These are phyloP conservation scores for Aporophyla nigra DNA, from an alignment of 2,888 invertebrate genomes.

Conservation along the genomic window DNA sequence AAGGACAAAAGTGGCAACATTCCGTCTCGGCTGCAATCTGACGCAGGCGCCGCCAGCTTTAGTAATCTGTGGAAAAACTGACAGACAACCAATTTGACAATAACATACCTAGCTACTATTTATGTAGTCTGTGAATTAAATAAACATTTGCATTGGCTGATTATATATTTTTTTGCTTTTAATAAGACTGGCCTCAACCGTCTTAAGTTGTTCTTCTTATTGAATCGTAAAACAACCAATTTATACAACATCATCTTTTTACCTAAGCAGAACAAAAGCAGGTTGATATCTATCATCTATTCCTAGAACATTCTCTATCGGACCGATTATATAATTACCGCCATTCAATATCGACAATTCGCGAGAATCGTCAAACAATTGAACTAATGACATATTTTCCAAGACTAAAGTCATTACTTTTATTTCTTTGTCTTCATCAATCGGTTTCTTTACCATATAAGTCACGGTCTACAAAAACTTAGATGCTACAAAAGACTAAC, in stretches of 20 bases:
- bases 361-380: slow-evolving; percentile 52
- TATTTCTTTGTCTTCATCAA: slow-evolving; percentile 36
- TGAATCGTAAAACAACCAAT: not conserved
- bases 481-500: not conserved
- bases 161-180: slow-evolving; percentile 4
- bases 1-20: too few species aligned
- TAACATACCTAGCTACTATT: too few species aligned
- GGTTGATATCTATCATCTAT: slow-evolving; percentile 16
- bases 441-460: slow-evolving; percentile 45
- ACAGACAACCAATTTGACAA: too few species aligned
- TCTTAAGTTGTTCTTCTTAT: not conserved
- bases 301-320: slow-evolving; percentile 32
- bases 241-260: not conserved
- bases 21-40: too few species aligned
- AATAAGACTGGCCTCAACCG: not conserved
- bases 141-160: not conserved
- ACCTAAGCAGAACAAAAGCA: slow-evolving; percentile 13
- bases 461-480: slow-evolving; percentile 29
- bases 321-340: slow-evolving; percentile 38
- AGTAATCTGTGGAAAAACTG: too few species aligned
- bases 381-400: slow-evolving; percentile 44
- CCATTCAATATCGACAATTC: slow-evolving; percentile 41
- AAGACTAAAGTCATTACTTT: slow-evolving; percentile 22
- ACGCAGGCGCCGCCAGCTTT: too few species aligned
- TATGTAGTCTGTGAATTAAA: too few species aligned